These are phyloP conservation scores for Glyptemys insculpta DNA, from an alignment of 2,797 vertebrate species.

Conservation along the genomic window DNA sequence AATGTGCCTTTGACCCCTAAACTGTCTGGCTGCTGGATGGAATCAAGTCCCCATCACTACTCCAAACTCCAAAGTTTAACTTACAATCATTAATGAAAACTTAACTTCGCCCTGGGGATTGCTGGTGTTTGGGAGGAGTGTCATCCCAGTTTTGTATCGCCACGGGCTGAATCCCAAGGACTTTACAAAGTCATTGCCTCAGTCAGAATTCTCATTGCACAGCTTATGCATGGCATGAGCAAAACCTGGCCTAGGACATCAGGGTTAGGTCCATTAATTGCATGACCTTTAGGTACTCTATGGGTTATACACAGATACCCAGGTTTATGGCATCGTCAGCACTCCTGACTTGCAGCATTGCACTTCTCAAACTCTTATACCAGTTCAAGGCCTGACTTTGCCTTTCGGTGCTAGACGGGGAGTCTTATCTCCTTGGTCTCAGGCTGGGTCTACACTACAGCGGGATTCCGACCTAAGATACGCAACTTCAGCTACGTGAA, in stretches of 20 bases:
- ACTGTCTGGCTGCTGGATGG: rapidly evolving
- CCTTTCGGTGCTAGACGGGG: background rate
- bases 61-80: no score
- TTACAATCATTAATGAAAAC: no score
- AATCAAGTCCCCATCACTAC: background rate
- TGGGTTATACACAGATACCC: background rate
- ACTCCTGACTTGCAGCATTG: background rate
- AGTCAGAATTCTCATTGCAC: no score
- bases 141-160: background rate
- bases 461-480: no score
- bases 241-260: background rate
- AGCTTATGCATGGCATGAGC: background rate
- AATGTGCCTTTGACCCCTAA: background rate
- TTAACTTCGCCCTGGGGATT: no score
- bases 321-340: background rate
- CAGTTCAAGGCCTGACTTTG: background rate
- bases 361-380: background rate
- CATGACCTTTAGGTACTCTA: no score
- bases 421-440: background rate
- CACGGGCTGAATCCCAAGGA: background rate
- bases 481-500: no score
- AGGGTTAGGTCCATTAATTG: background rate
- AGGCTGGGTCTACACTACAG: no score
- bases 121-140: no score
- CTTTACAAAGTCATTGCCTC: background rate